Evolutionary conservation across 1,140 invertebrate species (phyloP).

Genomic region (Psix sp.): DNA sequence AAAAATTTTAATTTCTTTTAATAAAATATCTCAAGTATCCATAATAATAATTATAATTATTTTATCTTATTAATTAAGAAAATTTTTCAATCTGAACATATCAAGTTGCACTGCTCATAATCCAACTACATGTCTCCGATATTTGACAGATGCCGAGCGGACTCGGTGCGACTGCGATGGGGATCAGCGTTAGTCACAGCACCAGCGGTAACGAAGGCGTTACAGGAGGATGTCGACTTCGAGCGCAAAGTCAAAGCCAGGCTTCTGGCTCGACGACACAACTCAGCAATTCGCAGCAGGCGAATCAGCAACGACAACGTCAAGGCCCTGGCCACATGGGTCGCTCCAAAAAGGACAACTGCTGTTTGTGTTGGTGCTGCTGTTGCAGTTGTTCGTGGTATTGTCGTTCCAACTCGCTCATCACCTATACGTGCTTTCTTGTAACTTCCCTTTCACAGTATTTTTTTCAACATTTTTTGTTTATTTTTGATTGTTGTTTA

Average conservation of each 20-base stretch:
- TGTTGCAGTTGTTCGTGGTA: slow-evolving; percentile 86
- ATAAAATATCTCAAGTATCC: no score
- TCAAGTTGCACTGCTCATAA: not conserved
- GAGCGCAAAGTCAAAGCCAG: slow-evolving; percentile 70
- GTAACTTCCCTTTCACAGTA: not conserved
- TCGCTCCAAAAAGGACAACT: slow-evolving; percentile 77
- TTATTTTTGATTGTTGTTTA: slow-evolving; percentile 26
- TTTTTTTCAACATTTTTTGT: slow-evolving; percentile 17
- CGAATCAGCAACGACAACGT: slow-evolving; percentile 64
- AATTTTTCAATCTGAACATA: no score
- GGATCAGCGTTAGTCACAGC: slow-evolving; percentile 74
- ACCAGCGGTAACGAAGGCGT: slow-evolving; percentile 65
- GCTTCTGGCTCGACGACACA: slow-evolving; percentile 65
- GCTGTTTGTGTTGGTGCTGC: slow-evolving; percentile 84
- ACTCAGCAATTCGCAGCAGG: slow-evolving; percentile 64
- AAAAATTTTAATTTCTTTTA: no score
- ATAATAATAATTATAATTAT: no score
- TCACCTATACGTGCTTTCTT: slow-evolving; percentile 20
- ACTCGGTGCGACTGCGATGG: slow-evolving; percentile 75
- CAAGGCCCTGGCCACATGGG: slow-evolving; percentile 68
- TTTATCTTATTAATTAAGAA: not conserved
- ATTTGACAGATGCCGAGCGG: slow-evolving; percentile 71
- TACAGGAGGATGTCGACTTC: slow-evolving; percentile 68
- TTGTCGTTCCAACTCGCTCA: slow-evolving; percentile 66
- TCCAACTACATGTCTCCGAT: not conserved